These are phyloP conservation scores for Diabrotica undecimpunctata DNA, from an alignment of 1,140 invertebrate genomes.

Conservation along the genomic window DNA sequence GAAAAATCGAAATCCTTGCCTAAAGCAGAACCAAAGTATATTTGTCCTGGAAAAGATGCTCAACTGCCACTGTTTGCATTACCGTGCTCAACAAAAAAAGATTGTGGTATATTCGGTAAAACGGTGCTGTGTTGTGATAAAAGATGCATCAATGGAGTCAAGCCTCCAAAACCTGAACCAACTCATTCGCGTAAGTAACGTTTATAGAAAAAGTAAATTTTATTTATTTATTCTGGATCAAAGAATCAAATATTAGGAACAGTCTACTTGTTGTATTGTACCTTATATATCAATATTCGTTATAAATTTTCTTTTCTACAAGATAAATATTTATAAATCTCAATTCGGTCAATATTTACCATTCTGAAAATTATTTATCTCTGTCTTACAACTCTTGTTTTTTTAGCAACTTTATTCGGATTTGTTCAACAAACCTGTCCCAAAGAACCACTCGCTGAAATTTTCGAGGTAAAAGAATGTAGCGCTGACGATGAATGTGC, in stretches of 20 bases:
- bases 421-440: conserved; percentile 64
- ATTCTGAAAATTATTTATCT: too few species aligned
- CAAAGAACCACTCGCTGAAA: conserved; percentile 58
- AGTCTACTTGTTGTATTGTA: too few species aligned
- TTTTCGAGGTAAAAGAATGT: conserved; percentile 63
- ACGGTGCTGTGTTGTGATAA: conserved; percentile 39
- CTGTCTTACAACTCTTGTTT: background rate
- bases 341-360: too few species aligned
- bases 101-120: conserved; percentile 30
- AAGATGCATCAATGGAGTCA: conserved; percentile 56
- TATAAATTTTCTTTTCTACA: too few species aligned
- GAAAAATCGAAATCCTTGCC: background rate
- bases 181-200: conserved; percentile 55
- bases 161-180: conserved; percentile 52
- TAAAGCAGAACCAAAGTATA: background rate
- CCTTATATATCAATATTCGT: too few species aligned
- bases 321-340: too few species aligned
- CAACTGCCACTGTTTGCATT: conserved; percentile 29
- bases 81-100: conserved; percentile 31
- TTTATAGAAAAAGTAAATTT: background rate
- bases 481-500: conserved; percentile 63
- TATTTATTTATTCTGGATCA: background rate
- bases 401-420: conserved; percentile 57
- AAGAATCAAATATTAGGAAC: too few species aligned
- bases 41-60: conserved; percentile 30